Percentiles rank a stretch among this genome's conserved stretches.
phyloP scores from a whole-genome alignment of 2,888 invertebrate genomes.

The Matsumyia berberina region DNA sequence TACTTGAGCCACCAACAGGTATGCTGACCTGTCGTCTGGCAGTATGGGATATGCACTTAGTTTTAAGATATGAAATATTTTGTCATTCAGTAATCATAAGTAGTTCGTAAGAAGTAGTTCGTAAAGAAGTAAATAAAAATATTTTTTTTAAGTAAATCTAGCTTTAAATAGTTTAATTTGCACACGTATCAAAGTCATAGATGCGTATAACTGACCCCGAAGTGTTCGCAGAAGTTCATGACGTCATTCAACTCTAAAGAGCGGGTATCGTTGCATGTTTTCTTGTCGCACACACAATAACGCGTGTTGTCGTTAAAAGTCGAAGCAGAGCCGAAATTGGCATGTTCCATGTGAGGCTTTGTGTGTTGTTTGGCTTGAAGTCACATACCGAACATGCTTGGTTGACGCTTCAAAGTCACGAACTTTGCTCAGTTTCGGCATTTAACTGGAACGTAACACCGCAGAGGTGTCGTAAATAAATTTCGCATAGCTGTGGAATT shows the following conservation, averaged over 20 bases:
- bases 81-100: too few species aligned
- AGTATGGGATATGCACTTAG: too few species aligned
- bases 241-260: neutral
- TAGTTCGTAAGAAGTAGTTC: too few species aligned
- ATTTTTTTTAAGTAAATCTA: too few species aligned
- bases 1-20: too few species aligned
- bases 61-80: too few species aligned
- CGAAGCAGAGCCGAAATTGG: slow-evolving; percentile 17
- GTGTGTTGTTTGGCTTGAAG: slow-evolving; percentile 37
- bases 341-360: slow-evolving; percentile 52
- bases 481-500: slow-evolving; percentile 43
- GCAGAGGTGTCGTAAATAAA: slow-evolving; percentile 31
- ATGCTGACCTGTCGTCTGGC: too few species aligned
- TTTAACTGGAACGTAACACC: slow-evolving; percentile 33
- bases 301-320: slow-evolving; percentile 21
- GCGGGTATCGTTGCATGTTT: slow-evolving; percentile 5
- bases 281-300: neutral
- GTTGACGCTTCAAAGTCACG: slow-evolving; percentile 63
- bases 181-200: neutral
- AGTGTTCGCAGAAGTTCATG: too few species aligned
- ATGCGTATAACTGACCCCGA: slow-evolving; percentile 10
- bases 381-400: slow-evolving; percentile 56
- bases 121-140: too few species aligned
- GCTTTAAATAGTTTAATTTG: too few species aligned
- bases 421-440: slow-evolving; percentile 48